Conservation (phyloP, 2,113 vertebrate genomes). For the Grus americana region DNA sequence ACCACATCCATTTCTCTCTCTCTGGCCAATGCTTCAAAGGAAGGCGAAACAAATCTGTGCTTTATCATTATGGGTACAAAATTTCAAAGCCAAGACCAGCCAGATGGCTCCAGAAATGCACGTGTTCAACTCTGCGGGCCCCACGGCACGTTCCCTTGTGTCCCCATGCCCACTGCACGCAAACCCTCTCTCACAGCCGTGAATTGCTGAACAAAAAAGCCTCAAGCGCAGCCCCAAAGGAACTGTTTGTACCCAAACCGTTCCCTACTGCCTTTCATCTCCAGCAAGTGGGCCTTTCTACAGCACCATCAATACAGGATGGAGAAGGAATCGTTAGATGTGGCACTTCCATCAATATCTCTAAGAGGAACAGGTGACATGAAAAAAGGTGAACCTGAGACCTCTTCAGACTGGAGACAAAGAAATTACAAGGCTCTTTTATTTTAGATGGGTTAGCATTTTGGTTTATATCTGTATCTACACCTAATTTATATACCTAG, state of each 20-base stretch:
- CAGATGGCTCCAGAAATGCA: neutral
- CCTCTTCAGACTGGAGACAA: slow-evolving; percentile 40
- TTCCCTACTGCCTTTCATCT: slow-evolving; percentile 34
- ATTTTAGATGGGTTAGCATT: slow-evolving; percentile 31
- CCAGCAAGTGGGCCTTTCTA: neutral
- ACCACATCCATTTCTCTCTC: neutral
- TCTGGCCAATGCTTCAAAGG: neutral
- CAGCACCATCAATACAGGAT: slow-evolving; percentile 50
- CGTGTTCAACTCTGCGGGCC: neutral
- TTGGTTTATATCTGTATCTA: slow-evolving; percentile 19
- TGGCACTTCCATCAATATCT: slow-evolving; percentile 49
- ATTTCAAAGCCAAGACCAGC: neutral
- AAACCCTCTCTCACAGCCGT: neutral
- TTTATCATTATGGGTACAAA: neutral
- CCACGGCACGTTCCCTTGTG: fast-evolving
- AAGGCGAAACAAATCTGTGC: neutral
- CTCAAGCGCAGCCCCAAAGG: neutral
- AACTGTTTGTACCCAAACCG: neutral
- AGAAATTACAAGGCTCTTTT: slow-evolving; percentile 50
- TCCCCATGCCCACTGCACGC: neutral
- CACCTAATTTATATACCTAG: slow-evolving; percentile 28
- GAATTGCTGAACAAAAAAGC: neutral
- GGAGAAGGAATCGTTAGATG: slow-evolving; percentile 46
- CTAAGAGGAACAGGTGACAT: slow-evolving; percentile 34
- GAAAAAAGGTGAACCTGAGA: slow-evolving; percentile 43